Evolutionary conservation across 2,888 invertebrate species (phyloP).

Genomic region (Eubasilissa splendida): DNA sequence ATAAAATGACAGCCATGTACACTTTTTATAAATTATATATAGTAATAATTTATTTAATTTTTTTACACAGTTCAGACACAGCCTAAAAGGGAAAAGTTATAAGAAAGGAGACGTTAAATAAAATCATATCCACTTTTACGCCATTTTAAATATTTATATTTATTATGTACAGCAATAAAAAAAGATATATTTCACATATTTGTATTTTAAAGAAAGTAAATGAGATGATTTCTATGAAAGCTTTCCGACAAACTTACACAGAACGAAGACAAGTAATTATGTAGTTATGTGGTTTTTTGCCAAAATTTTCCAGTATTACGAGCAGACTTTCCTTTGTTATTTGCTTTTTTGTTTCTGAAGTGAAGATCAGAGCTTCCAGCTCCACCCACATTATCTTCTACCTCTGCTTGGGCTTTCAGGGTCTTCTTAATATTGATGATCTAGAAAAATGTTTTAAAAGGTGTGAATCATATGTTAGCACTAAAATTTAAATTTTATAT

Average conservation of each 20-base stretch:
- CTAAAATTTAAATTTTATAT: no score
- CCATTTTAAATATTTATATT: slow-evolving; percentile 14
- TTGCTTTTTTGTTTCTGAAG: slow-evolving; percentile 82
- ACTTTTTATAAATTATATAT: no score
- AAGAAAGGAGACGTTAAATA: background rate
- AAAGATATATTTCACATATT: background rate
- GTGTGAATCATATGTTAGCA: no score
- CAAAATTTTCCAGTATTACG: slow-evolving; percentile 81
- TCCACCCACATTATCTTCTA: slow-evolving; percentile 88
- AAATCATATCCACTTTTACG: background rate
- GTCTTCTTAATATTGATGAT: slow-evolving; percentile 91
- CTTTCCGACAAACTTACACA: background rate
- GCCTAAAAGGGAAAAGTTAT: background rate
- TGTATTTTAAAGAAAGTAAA: slow-evolving; percentile 20
- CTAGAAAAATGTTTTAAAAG: slow-evolving; percentile 67
- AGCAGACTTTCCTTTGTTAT: slow-evolving; percentile 79
- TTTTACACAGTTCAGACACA: no score
- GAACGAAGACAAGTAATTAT: background rate
- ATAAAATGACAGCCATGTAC: no score
- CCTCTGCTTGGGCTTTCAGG: slow-evolving; percentile 87
- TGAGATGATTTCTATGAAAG: background rate
- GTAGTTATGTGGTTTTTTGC: slow-evolving; percentile 72
- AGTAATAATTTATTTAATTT: no score
- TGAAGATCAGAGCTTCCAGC: slow-evolving; percentile 68
- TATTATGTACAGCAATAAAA: slow-evolving; percentile 17